Conservation (phyloP, 2,888 invertebrate genomes). For the Perizoma flavofasciatum region DNA sequence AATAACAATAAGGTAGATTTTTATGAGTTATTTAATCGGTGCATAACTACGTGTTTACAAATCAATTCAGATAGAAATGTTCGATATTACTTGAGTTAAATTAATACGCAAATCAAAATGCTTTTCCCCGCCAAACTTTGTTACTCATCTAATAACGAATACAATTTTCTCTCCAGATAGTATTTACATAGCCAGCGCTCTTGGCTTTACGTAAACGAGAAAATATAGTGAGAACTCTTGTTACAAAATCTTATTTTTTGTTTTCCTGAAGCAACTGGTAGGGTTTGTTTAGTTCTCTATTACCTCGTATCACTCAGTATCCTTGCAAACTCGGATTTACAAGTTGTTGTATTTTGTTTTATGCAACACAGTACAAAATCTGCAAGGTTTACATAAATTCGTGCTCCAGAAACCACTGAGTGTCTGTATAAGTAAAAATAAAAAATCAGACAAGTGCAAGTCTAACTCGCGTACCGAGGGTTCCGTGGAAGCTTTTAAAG, state of each 20-base stretch:
- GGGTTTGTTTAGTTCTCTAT: conserved; percentile 20
- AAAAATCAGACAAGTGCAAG: too few relatives aligned
- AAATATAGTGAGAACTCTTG: conserved; percentile 26
- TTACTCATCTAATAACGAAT: conserved; percentile 53
- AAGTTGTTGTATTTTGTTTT: too few relatives aligned
- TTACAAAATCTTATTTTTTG: conserved; percentile 35
- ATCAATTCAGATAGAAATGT: background rate
- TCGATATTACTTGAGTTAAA: conserved; percentile 43
- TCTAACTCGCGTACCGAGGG: too few relatives aligned
- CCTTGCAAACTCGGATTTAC: background rate
- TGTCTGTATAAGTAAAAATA: too few relatives aligned
- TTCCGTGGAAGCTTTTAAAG: too few relatives aligned
- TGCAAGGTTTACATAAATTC: too few relatives aligned
- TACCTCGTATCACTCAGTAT: background rate
- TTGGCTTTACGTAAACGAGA: conserved; percentile 30
- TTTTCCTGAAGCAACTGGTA: conserved; percentile 25
- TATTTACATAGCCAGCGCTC: conserved; percentile 57
- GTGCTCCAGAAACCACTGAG: too few relatives aligned
- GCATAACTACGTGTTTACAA: too few relatives aligned
- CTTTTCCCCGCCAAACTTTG: conserved; percentile 59
- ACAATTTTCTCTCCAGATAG: conserved; percentile 61
- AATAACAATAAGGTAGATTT: too few relatives aligned
- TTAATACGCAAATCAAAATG: conserved; percentile 39
- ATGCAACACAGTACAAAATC: too few relatives aligned
- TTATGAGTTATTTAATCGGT: too few relatives aligned